Conservation (phyloP, 2,888 invertebrate genomes). For the Drosophila flavopinicola region DNA sequence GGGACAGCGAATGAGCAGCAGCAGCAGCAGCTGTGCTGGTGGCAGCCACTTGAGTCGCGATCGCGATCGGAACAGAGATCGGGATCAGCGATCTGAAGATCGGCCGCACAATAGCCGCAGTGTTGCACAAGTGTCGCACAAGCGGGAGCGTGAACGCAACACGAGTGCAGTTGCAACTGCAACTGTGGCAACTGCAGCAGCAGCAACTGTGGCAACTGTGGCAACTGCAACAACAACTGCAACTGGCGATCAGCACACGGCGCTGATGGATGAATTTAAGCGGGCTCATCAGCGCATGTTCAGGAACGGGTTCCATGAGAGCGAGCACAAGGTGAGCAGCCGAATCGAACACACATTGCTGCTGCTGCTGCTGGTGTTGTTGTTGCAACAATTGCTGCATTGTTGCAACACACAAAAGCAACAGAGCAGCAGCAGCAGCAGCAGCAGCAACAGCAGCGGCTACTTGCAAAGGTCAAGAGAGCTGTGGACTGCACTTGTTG, state of each 20-base stretch:
- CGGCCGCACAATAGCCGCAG: slow-evolving; percentile 43
- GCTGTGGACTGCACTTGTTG: slow-evolving; percentile 54
- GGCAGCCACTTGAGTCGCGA: slow-evolving; percentile 44
- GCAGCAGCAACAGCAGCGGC: slow-evolving; percentile 29
- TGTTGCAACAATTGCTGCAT: slow-evolving; percentile 18
- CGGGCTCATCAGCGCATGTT: slow-evolving; percentile 95
- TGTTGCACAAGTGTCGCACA: slow-evolving; percentile 70
- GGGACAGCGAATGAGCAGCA: slow-evolving; percentile 50
- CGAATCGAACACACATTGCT: slow-evolving; percentile 9
- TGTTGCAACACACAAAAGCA: slow-evolving; percentile 36
- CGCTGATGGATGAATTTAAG: slow-evolving; percentile 95
- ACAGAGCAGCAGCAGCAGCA: slow-evolving; percentile 16
- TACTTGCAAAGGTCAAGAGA: slow-evolving; percentile 69
- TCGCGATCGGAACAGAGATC: slow-evolving; percentile 30
- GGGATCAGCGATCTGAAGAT: slow-evolving; percentile 47
- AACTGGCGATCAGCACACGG: slow-evolving; percentile 87
- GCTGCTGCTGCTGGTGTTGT: slow-evolving; percentile 1
- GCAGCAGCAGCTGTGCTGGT: slow-evolving; percentile 48
- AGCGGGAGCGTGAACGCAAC: slow-evolving; percentile 86
- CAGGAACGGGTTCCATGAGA: slow-evolving; percentile 85
- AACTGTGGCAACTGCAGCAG: not conserved
- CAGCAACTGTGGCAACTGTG: not conserved
- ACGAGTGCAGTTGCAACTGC: slow-evolving; percentile 84
- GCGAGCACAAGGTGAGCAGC: slow-evolving; percentile 80
- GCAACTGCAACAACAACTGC: slow-evolving; percentile 85